Evolutionary conservation across 37 sponge, comb jelly and placozoan genomes (phyloP), one percentile per base, ranked within the genome.

Genomic region (Petrosia ficiformis): DNA sequence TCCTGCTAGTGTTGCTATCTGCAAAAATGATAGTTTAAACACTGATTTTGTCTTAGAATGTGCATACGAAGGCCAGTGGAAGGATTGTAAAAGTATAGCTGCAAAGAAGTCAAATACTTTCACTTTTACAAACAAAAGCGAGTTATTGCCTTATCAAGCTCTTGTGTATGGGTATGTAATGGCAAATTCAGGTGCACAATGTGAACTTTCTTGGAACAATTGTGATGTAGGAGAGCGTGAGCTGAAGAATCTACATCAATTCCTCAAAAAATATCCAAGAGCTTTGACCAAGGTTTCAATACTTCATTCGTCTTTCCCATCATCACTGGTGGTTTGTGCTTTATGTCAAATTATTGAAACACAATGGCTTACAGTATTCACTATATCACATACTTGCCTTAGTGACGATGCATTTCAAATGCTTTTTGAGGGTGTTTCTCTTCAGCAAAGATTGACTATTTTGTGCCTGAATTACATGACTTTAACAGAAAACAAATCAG

Each of bases 21-120:
- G 35, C 22, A 4, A 33, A 2, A 25, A 6, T 22, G 38, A 33
- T 8, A 44, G 4, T 4, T 26, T 6, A 26, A 22, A 29, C n/a
- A 19, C 11, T 11, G 59, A 42, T 36, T 61, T 64, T 4, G 65
- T 38, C 34, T 44, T 60, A 1, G 77, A 60, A 60, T 76, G 77
- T 44, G 21, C 63, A 60, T 76, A 56, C 63, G 77, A 76, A 61
- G 77, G 77, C 1, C 77, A 76, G 28, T 76, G 77, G 77, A 44
- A 32, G 63, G 66, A 60, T 63, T 76, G 77, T 32, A 33, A 61
- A 2, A 76, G 33, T 28, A 21, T 76, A 35, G 77, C 77, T 1
- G 1, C 59, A 38, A 8, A 76, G 36, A 39, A 26, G 2, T 16
- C 25, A 6, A 64, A 28, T 61, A 40, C 42, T 26, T 4, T 70